Evolutionary conservation across 2,797 vertebrate genomes (phyloP).

Genomic region (Holocentrus rufus): DNA sequence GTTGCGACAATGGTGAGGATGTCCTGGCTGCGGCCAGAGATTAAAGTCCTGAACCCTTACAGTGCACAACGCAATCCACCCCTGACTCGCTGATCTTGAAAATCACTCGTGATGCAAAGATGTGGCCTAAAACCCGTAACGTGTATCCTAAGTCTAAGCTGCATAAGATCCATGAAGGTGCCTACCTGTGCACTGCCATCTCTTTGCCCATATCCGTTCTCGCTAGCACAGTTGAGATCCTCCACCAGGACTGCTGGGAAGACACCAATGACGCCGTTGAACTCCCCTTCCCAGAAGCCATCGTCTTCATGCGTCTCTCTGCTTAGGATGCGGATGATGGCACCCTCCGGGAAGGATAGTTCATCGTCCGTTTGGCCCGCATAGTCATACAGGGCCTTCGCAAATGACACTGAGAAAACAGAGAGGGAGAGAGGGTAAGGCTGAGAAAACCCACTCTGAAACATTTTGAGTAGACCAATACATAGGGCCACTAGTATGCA

Average conservation of each 20-base stretch:
- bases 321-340: constrained; percentile 94
- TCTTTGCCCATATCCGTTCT: constrained; percentile 83
- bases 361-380: constrained; percentile 93
- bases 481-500: no score
- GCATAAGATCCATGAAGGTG: constrained; percentile 1
- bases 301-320: constrained; percentile 95
- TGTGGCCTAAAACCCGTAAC: no score
- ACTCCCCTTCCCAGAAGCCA: constrained; percentile 98
- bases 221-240: constrained; percentile 82
- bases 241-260: constrained; percentile 95
- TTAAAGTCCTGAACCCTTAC: no score
- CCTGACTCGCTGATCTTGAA: no score
- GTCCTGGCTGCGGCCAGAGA: background rate
- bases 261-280: constrained; percentile 88
- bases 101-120: no score
- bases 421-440: background rate
- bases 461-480: background rate
- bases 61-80: no score
- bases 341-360: constrained; percentile 94
- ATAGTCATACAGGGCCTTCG: constrained; percentile 97
- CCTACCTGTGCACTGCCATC: constrained; percentile 83
- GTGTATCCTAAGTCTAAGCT: background rate
- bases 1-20: background rate
- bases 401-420: constrained; percentile 86
- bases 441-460: background rate